phyloP scores from a whole-genome alignment of 2,888 invertebrate species.

The Lycaena phlaeas region DNA sequence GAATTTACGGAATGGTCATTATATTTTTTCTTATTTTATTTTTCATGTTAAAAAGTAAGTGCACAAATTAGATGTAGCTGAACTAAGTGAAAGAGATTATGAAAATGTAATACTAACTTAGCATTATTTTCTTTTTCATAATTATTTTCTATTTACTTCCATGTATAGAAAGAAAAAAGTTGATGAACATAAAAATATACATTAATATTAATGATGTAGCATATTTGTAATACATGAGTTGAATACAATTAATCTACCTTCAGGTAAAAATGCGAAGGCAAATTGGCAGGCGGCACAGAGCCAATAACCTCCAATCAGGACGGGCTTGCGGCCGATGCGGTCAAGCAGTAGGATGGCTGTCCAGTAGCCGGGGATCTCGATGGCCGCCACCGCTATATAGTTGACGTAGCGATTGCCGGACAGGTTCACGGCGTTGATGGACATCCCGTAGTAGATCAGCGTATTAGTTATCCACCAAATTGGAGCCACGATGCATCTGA shows the following conservation, averaged over 20 bases:
- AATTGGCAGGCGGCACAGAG: slow-evolving; percentile 76
- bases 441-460: slow-evolving; percentile 80
- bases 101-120: neutral
- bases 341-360: slow-evolving; percentile 76
- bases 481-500: slow-evolving; percentile 49
- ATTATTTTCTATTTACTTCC: no score
- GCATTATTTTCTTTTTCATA: no score
- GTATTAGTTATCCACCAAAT: slow-evolving; percentile 81
- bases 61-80: no score
- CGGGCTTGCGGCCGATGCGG: slow-evolving; percentile 75
- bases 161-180: no score
- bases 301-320: slow-evolving; percentile 74
- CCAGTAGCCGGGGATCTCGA: slow-evolving; percentile 83
- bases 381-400: slow-evolving; percentile 75
- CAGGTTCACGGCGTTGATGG: slow-evolving; percentile 77
- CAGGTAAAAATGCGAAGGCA: slow-evolving; percentile 72
- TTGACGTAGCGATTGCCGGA: slow-evolving; percentile 79
- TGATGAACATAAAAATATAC: no score
- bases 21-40: no score
- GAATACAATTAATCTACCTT: slow-evolving; percentile 40
- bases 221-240: no score
- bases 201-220: no score
- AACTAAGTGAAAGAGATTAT: neutral
- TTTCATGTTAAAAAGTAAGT: no score
- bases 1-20: no score